phyloP scores from a whole-genome alignment of 2,113 vertebrate species.

The Esox niger region DNA sequence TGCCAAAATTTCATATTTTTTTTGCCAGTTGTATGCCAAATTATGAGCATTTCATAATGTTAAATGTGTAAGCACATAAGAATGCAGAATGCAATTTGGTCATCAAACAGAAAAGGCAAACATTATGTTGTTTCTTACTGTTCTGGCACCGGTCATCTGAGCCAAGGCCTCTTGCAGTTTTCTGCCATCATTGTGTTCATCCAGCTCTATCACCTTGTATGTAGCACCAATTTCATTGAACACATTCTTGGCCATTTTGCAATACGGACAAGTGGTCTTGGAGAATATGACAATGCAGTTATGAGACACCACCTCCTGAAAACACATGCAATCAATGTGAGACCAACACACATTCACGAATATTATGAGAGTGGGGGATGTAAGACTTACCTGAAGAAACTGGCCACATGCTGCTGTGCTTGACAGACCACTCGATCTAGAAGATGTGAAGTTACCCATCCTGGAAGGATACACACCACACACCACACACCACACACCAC shows the following conservation, averaged over 20 bases:
- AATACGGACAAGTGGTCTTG: conserved; percentile 89
- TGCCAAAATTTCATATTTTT: too few species aligned
- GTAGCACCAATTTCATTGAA: conserved; percentile 83
- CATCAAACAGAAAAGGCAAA: background rate
- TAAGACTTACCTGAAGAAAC: conserved; percentile 64
- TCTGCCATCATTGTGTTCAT: conserved; percentile 78
- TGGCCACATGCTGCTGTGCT: conserved; percentile 46
- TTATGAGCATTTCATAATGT: too few species aligned
- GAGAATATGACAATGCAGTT: conserved; percentile 97
- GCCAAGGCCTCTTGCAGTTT: conserved; percentile 84
- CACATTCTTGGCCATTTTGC: conserved; percentile 89
- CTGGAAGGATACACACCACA: conserved; percentile 53
- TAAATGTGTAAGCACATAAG: background rate
- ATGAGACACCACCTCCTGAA: conserved; percentile 83
- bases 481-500: too few species aligned
- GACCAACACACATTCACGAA: background rate
- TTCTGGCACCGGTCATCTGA: conserved; percentile 84
- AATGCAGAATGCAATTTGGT: background rate
- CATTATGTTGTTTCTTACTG: conserved; percentile 72
- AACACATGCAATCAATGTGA: background rate
- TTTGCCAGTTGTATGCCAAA: too few species aligned
- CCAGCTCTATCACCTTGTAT: conserved; percentile 87
- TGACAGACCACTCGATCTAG: conserved; percentile 40
- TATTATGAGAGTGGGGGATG: background rate
- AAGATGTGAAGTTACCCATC: conserved; percentile 75